Evolutionary conservation across 2,797 vertebrate species (phyloP).

Genomic region (Antennarius maculatus): DNA sequence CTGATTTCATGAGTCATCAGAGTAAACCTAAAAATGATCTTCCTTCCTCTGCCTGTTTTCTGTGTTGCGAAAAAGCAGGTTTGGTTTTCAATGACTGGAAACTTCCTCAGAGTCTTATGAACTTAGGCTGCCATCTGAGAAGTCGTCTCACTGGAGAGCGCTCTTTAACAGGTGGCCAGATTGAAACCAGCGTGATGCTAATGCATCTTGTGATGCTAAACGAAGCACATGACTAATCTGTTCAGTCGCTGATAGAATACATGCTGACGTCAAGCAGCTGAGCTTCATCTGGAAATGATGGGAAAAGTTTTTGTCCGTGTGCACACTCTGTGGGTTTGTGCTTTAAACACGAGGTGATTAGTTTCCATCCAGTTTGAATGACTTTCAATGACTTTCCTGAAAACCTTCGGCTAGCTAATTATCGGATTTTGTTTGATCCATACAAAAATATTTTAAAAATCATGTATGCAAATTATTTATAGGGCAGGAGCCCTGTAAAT

Average conservation of each 20-base stretch:
- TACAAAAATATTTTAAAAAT: no score
- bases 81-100: constrained; percentile 86
- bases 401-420: background rate
- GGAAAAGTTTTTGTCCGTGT: no score
- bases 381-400: no score
- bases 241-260: background rate
- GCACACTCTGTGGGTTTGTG: no score
- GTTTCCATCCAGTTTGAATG: no score
- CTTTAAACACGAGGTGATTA: no score
- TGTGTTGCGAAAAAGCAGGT: constrained; percentile 80
- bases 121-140: constrained; percentile 83
- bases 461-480: no score
- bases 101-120: constrained; percentile 83
- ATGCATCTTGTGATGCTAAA: constrained; percentile 47
- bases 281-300: background rate
- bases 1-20: background rate
- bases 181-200: constrained; percentile 65
- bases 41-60: constrained; percentile 40
- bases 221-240: constrained; percentile 36
- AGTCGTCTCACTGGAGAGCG: constrained; percentile 77
- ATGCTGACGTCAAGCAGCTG: background rate
- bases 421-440: background rate
- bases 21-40: constrained; percentile 5
- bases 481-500: no score
- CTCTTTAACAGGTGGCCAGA: constrained; percentile 81